Conservation (phyloP, 2,113 vertebrate genomes). For the Pitta sordida region DNA sequence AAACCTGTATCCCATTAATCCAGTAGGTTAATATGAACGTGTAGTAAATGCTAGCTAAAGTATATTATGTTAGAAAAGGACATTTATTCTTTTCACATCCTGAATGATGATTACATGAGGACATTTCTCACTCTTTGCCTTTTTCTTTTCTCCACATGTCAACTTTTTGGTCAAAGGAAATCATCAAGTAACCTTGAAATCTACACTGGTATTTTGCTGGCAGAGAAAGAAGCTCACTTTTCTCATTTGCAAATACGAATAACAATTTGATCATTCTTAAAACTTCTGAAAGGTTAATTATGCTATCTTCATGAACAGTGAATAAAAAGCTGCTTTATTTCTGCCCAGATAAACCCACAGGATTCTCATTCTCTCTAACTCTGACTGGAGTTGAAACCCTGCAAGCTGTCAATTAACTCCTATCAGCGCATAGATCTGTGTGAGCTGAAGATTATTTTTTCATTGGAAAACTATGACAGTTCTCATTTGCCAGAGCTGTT, state of each 20-base stretch:
- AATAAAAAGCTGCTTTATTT: conserved; percentile 79
- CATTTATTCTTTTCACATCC: conserved; percentile 40
- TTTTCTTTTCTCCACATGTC: not conserved
- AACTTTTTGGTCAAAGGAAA: conserved; percentile 53
- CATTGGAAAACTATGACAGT: conserved; percentile 67
- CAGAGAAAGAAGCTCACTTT: conserved; percentile 67
- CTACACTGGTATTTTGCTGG: conserved; percentile 67
- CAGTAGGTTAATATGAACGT: not conserved
- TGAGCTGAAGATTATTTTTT: conserved; percentile 69
- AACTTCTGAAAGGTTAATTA: conserved; percentile 82
- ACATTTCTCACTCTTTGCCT: conserved; percentile 19
- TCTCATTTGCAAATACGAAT: conserved; percentile 81
- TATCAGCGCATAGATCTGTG: conserved; percentile 70
- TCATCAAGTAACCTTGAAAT: conserved; percentile 78
- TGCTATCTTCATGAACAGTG: conserved; percentile 69
- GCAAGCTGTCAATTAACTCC: conserved; percentile 75
- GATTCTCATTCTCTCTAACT: conserved; percentile 65
- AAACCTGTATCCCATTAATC: not conserved
- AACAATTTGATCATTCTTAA: conserved; percentile 82
- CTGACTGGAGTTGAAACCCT: conserved; percentile 68
- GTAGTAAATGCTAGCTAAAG: not conserved
- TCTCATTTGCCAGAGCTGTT: conserved; percentile 67
- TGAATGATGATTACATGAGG: conserved; percentile 28
- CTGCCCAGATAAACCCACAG: conserved; percentile 74
- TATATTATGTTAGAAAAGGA: conserved; percentile 17